A percentile compares a stretch with the other conserved stretches of the same genome.
Conservation (phyloP, 2,888 invertebrate species). For the Orgyia antiqua region DNA sequence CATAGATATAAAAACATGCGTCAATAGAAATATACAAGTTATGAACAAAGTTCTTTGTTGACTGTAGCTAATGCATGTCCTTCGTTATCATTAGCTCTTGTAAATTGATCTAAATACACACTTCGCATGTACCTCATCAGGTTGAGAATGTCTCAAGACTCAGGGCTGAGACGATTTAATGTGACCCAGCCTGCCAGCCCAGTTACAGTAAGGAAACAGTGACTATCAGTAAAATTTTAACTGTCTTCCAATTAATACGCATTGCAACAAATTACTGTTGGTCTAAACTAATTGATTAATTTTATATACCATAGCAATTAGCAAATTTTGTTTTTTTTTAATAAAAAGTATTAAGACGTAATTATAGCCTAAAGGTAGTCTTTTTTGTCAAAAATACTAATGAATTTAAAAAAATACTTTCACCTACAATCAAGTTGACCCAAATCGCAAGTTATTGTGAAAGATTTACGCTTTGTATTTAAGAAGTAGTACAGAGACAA, state of each 20-base stretch:
- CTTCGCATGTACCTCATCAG: constrained; percentile 4
- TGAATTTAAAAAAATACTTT: constrained; percentile 8
- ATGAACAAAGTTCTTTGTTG: too few species aligned
- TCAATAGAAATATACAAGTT: too few species aligned
- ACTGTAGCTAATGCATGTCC: too few species aligned
- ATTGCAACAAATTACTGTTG: constrained; percentile 26
- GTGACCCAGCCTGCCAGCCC: too few species aligned
- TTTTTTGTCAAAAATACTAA: neutral
- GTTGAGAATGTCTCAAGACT: constrained; percentile 17
- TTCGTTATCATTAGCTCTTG: constrained; percentile 5
- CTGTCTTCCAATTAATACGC: constrained; percentile 31
- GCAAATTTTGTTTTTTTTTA: too few species aligned
- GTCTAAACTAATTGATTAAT: constrained; percentile 26
- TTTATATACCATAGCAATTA: too few species aligned
- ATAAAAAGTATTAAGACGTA: too few species aligned
- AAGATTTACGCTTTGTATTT: constrained; percentile 7
- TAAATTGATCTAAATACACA: constrained; percentile 5
- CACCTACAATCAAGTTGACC: constrained; percentile 21
- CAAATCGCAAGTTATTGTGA: constrained; percentile 17
- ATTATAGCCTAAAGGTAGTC: too few species aligned
- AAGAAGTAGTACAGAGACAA: constrained; percentile 12
- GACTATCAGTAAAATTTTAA: constrained; percentile 20
- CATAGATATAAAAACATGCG: too few species aligned
- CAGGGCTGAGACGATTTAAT: constrained; percentile 17
- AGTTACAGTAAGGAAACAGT: constrained; percentile 19